Base-by-base conservation (phyloP, 2,113 vertebrate species). In the Serinus canaria region DNA sequence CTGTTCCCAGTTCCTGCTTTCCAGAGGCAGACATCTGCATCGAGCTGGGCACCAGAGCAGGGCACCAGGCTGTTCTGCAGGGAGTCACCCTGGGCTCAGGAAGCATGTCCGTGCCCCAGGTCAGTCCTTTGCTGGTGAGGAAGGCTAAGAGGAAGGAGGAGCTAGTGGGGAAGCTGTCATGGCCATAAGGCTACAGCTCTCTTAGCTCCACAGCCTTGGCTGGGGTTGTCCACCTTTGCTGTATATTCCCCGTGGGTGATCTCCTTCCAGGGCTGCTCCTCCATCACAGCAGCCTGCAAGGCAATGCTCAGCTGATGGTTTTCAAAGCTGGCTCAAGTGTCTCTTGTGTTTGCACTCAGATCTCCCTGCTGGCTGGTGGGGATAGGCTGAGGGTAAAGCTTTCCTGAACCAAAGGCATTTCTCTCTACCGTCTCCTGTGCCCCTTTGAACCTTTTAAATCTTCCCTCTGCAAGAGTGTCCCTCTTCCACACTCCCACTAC, bases 51-150 rank as follows among this genome's bases (percentile, higher is more conserved):
- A 46, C 21, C 2, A 8, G 39, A 46, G 31, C 50, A 3, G 2
- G 49, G 67, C 44, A 58, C 14, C 2, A 7, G 55, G 47, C 41
- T 55, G 31, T 15, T 80, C 27, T n/a, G 55, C 55, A 60, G n/a
- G 52, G 13, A 22, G 15, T 76, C 52, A 75, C 28, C 25, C 21
- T 41, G 44, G 47, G 49, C 41, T 91, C 46, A 31, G 64, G 52
- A 11, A 94, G 10, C 3, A 0, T 11, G 19, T 31, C 55, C 3
- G 0, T 68, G 27, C 9, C 23, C 31, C 0, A 3, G 30, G n/a
- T 90, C 11, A 20, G 35, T 19, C 27, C 21, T 80, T 55, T 76
- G 41, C 44, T 53, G 17, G n/a, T 5, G 10, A 18, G 33, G 28
- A 59, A 53, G 16, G 31, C 44, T 41, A 89, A 62, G 83, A 73